These are phyloP conservation scores for Glyptemys insculpta DNA, from an alignment of 2,797 vertebrate genomes.

Conservation along the genomic window DNA sequence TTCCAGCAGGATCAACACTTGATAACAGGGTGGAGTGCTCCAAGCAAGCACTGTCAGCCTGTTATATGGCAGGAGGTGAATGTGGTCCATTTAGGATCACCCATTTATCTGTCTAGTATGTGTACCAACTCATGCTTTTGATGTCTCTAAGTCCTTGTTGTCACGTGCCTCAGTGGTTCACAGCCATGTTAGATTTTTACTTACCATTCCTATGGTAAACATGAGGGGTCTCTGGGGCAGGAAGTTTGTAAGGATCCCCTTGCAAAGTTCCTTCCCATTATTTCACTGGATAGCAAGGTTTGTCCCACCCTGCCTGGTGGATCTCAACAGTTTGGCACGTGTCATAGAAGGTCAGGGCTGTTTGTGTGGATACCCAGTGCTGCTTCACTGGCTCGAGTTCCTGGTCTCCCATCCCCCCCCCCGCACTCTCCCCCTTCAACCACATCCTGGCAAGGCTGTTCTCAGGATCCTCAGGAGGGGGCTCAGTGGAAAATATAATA, in stretches of 20 bases:
- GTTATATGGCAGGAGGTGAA: not conserved
- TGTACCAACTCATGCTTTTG: not conserved
- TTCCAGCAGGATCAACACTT: not conserved
- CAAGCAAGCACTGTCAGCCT: not conserved
- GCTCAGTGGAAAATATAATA: not conserved
- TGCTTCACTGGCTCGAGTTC: not conserved
- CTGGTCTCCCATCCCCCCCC: not conserved
- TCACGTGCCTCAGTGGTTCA: not conserved
- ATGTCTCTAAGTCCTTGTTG: not conserved
- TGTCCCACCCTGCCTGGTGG: not conserved
- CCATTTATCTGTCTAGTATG: not conserved
- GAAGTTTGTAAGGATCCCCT: not conserved
- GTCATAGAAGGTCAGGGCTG: not conserved
- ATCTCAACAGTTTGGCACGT: not conserved
- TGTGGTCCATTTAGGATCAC: not conserved
- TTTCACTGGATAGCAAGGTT: not conserved
- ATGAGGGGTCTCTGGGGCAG: not conserved
- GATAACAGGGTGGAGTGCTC: not conserved
- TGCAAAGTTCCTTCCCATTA: not conserved
- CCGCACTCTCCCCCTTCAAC: not conserved
- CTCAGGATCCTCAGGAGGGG: not conserved
- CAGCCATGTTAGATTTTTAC: not conserved
- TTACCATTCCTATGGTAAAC: not conserved
- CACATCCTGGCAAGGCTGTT: not conserved
- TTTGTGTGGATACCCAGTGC: not conserved